A percentile compares a stretch with the other conserved stretches of the same genome.
These are phyloP conservation scores for Caenorhabditis brenneri DNA, from an alignment of 1,140 invertebrate genomes.

Conservation along the genomic window DNA sequence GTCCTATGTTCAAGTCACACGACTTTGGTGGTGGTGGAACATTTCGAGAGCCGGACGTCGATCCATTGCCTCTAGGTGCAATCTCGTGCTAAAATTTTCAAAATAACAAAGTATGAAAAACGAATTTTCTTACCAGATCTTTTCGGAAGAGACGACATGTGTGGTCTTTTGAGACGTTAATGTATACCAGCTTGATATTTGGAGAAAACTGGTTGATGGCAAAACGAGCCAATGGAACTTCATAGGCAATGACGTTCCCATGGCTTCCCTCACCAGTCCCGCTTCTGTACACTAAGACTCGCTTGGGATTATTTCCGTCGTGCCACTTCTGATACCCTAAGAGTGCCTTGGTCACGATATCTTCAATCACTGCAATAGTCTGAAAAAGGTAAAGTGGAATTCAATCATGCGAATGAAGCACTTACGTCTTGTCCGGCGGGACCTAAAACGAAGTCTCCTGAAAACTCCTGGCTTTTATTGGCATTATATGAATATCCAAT, in stretches of 20 bases:
- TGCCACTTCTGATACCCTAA: not conserved
- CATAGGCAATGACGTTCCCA: conserved; percentile 8
- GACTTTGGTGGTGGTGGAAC: not conserved
- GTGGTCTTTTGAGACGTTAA: conserved; percentile 51
- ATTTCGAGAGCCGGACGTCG: not conserved
- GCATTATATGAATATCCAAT: conserved; percentile 53
- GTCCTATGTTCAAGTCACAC: conserved; percentile 38
- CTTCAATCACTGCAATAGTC: conserved; percentile 6
- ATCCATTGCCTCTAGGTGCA: not conserved
- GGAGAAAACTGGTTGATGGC: not conserved
- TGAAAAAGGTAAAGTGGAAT: not conserved
- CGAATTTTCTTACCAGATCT: too few relatives aligned
- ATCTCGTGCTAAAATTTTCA: too few relatives aligned
- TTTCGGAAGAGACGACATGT: conserved; percentile 11
- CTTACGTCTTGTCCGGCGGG: conserved; percentile 20
- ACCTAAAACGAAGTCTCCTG: conserved; percentile 53
- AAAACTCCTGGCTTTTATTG: conserved; percentile 47
- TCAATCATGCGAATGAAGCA: not conserved
- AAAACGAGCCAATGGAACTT: conserved; percentile 39
- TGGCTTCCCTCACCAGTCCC: conserved; percentile 54
- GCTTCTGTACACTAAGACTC: conserved; percentile 50
- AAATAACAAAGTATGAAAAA: too few relatives aligned
- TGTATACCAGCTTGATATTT: conserved; percentile 44
- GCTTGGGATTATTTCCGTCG: not conserved
- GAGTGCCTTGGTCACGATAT: conserved; percentile 1